These are phyloP conservation scores for Parus major DNA, from an alignment of 2,113 vertebrate species.

Conservation along the genomic window DNA sequence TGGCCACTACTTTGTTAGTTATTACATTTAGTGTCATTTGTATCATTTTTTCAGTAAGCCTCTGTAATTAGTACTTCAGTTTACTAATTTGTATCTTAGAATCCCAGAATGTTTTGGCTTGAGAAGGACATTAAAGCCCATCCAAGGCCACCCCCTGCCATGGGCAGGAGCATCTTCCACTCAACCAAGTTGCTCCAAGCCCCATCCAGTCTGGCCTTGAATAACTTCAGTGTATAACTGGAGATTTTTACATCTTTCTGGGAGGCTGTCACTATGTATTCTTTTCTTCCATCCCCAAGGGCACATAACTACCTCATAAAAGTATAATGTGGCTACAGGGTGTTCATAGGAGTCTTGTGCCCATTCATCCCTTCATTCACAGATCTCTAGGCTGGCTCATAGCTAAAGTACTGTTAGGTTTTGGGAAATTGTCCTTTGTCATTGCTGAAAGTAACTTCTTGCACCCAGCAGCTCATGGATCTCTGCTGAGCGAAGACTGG, in stretches of 20 bases:
- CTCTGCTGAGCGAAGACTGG: background rate
- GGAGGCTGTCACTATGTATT: background rate
- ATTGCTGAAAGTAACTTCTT: background rate
- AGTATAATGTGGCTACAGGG: rapidly evolving
- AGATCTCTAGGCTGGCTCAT: background rate
- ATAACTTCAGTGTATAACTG: background rate
- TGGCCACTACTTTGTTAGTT: background rate
- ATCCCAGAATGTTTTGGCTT: background rate
- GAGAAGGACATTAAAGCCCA: background rate
- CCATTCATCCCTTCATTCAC: rapidly evolving
- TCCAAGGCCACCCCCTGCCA: background rate
- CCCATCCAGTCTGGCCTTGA: background rate
- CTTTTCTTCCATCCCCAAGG: background rate
- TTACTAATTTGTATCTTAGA: background rate
- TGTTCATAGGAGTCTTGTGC: background rate
- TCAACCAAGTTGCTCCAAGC: background rate
- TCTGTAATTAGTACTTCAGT: no score
- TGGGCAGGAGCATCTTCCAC: background rate
- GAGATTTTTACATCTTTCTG: background rate
- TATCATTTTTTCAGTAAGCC: background rate
- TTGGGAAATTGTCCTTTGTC: background rate
- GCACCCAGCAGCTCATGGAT: background rate
- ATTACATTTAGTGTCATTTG: background rate
- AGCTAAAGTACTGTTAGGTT: background rate
- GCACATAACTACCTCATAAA: background rate